Base-by-base conservation (phyloP, 2,797 vertebrate genomes). In the Tarsius wallacei region DNA sequence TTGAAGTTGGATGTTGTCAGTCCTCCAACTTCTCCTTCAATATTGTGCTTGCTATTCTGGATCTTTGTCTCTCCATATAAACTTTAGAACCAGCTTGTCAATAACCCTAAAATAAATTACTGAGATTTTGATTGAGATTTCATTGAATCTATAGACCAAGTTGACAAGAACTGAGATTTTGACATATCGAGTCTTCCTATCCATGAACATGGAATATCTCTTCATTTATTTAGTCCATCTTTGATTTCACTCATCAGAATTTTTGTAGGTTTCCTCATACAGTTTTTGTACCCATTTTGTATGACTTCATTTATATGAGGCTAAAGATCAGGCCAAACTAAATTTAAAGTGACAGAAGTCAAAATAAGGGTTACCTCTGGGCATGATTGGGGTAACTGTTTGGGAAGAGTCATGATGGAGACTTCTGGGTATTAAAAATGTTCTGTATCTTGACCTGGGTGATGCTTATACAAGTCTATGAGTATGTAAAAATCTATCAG, bases 401-500 rank as follows among this genome's bases (percentile, higher is more conserved):
- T 70, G 90, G 42, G n/a, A 68, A 70, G 0, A 77, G 61, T 74
- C 59, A 55, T 2, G 0, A 96, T 11, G 33, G 6, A 81, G 88
- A 7, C 10, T 78, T 42, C 36, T 33, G 16, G 7, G 12, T 51
- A 13, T 11, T 74, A 2, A 26, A 89, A 64, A 81, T 70, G 49
- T 59, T 63, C 78, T 76, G 17, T 36, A 76, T 68, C 66, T 92
- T 57, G 9, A 90, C 51, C 31, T 82, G 10, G 9, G 66, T 82
- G 24, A 81, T 88, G 26, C 9, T 66, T 64, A 89, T 7, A 53
- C 36, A 92, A 93, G 63, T 55, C 10, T 26, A 36, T 21, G 47
- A 31, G 74, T 68, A 74, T 22, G 80, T 86, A 81, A 93, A 96
- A 87, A 28, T 86, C 81, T n/a, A 68, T 59, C 66, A 66, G 73